These are phyloP conservation scores for Serrognathus titanus DNA, from an alignment of 2,888 invertebrate species.

Conservation along the genomic window DNA sequence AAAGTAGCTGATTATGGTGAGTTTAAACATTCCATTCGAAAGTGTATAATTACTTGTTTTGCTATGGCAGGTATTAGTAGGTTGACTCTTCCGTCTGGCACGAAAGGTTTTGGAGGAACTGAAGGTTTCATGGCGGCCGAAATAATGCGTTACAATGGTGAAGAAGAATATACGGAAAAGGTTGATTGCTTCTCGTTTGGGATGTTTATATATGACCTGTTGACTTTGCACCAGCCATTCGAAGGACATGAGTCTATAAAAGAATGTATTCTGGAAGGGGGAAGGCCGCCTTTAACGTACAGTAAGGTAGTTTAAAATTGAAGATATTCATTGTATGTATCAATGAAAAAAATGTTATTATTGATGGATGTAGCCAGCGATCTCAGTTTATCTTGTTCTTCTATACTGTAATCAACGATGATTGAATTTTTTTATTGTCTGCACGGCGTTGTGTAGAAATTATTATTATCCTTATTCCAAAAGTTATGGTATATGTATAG, in stretches of 20 bases:
- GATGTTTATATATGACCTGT: conserved; percentile 95
- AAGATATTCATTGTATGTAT: neutral
- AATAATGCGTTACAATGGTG: conserved; percentile 96
- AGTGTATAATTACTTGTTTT: conserved; percentile 1
- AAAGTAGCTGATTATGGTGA: conserved; percentile 94
- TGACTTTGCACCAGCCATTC: conserved; percentile 91
- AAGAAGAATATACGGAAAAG: conserved; percentile 98
- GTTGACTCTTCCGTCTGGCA: conserved; percentile 82
- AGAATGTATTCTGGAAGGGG: conserved; percentile 93
- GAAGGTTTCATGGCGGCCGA: conserved; percentile 99
- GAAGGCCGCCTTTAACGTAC: conserved; percentile 82
- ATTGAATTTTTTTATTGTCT: too few species aligned
- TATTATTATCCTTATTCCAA: too few species aligned
- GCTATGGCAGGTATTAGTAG: conserved; percentile 70
- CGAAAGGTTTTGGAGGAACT: conserved; percentile 97
- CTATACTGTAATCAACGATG: too few species aligned
- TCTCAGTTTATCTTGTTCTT: neutral
- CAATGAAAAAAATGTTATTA: neutral
- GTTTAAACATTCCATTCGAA: conserved; percentile 6
- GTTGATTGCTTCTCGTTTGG: conserved; percentile 99
- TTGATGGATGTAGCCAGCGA: neutral
- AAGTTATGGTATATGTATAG: too few species aligned
- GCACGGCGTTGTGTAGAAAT: too few species aligned
- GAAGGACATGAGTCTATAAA: conserved; percentile 96
- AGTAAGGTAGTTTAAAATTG: conserved; percentile 51